These are phyloP conservation scores for Cygnus buccinator DNA, from an alignment of 2,113 vertebrate genomes.

Conservation along the genomic window DNA sequence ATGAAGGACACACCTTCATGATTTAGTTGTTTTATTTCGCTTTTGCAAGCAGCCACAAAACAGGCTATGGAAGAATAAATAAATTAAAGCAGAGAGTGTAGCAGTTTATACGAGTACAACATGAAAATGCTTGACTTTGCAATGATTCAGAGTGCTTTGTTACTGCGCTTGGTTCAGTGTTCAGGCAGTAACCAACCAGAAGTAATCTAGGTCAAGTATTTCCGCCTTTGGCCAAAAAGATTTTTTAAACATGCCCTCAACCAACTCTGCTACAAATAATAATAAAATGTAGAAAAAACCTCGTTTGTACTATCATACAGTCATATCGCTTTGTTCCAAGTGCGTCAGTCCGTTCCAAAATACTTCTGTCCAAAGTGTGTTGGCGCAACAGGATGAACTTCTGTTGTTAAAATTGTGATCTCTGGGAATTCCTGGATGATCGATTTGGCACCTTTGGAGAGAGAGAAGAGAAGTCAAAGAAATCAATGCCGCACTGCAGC, in stretches of 20 bases:
- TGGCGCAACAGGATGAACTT: slow-evolving; percentile 94
- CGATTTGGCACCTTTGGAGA: slow-evolving; percentile 89
- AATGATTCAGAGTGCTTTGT: background rate
- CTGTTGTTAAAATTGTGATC: slow-evolving; percentile 95
- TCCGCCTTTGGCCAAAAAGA: slow-evolving; percentile 38
- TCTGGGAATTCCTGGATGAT: slow-evolving; percentile 98
- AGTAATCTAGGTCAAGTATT: slow-evolving; percentile 14
- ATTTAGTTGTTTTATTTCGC: slow-evolving; percentile 62
- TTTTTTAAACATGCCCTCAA: slow-evolving; percentile 30
- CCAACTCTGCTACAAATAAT: slow-evolving; percentile 5
- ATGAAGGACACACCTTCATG: slow-evolving; percentile 1
- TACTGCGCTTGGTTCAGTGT: background rate
- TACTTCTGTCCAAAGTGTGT: slow-evolving; percentile 98
- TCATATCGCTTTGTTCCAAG: slow-evolving; percentile 21
- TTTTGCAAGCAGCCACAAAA: slow-evolving; percentile 38
- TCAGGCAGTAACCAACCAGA: slow-evolving; percentile 42
- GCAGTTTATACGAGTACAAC: background rate
- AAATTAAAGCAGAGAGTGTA: slow-evolving; percentile 53
- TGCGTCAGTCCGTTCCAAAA: slow-evolving; percentile 91
- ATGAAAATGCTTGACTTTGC: slow-evolving; percentile 8
- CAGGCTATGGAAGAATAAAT: slow-evolving; percentile 60
- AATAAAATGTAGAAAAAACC: slow-evolving; percentile 56
- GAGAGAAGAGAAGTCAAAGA: slow-evolving; percentile 4
- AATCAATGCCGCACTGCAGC: background rate
- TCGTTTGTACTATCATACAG: slow-evolving; percentile 8